A percentile compares a stretch with the other conserved stretches of the same genome.
These are phyloP conservation scores for Macrosiphum euphorbiae DNA, from an alignment of 2,888 invertebrate genomes.

Conservation along the genomic window DNA sequence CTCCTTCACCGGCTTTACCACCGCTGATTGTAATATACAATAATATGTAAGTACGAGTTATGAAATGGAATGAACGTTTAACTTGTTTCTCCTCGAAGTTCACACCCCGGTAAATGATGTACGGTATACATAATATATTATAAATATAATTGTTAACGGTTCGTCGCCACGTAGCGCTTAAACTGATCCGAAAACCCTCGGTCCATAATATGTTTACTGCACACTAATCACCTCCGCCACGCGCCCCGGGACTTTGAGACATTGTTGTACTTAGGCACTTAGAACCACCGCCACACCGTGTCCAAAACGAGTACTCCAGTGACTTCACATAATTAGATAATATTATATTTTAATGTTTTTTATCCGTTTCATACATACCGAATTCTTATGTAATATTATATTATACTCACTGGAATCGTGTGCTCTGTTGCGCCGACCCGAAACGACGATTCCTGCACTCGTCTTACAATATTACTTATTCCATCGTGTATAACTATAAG, in stretches of 20 bases:
- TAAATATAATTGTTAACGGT: neutral
- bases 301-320: neutral
- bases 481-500: too few species aligned
- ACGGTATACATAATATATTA: neutral
- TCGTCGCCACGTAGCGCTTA: neutral
- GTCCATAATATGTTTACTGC: neutral
- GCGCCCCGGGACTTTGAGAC: neutral
- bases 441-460: neutral
- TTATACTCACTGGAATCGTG: neutral
- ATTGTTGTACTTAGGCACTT: neutral
- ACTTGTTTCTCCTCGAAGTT: neutral
- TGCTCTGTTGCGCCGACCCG: neutral
- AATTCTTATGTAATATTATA: neutral
- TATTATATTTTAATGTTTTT: neutral
- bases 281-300: neutral
- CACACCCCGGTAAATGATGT: neutral
- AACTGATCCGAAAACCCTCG: neutral
- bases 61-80: neutral
- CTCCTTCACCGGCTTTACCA: too few species aligned
- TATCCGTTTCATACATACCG: neutral
- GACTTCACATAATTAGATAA: neutral
- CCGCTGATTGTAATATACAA: too few species aligned
- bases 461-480: neutral
- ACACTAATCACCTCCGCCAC: neutral
- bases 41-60: neutral